phyloP scores from a whole-genome alignment of 1,140 invertebrate species.

The Amyelois transitella region DNA sequence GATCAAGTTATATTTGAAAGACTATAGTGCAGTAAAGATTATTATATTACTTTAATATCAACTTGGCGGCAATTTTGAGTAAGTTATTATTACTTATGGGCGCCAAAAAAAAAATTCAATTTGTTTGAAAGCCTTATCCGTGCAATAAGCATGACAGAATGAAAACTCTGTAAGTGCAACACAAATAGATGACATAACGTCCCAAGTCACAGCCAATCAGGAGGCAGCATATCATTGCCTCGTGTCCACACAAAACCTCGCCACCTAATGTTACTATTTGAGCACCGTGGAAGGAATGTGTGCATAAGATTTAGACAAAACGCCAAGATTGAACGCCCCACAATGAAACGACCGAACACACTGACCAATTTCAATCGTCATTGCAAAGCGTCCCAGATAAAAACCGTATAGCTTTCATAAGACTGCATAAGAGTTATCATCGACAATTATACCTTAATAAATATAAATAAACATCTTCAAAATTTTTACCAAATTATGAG shows the following conservation, averaged over 20 bases:
- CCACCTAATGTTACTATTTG: constrained; percentile 41
- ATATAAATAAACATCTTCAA: constrained; percentile 71
- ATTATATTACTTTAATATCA: too few relatives aligned
- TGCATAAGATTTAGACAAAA: constrained; percentile 49
- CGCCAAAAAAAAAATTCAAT: too few relatives aligned
- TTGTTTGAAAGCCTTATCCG: too few relatives aligned
- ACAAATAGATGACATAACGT: not conserved
- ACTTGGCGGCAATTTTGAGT: too few relatives aligned
- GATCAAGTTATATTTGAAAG: too few relatives aligned
- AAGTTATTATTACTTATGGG: too few relatives aligned
- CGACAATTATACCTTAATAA: constrained; percentile 49
- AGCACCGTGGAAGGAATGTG: constrained; percentile 73
- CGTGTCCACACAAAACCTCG: constrained; percentile 14
- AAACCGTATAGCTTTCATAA: constrained; percentile 29
- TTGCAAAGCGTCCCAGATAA: constrained; percentile 4
- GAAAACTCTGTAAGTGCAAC: too few relatives aligned
- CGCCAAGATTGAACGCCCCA: constrained; percentile 15
- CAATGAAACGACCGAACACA: not conserved
- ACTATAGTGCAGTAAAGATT: too few relatives aligned
- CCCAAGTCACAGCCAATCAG: not conserved
- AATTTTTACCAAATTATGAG: constrained; percentile 71
- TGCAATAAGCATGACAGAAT: too few relatives aligned
- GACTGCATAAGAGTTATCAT: constrained; percentile 37
- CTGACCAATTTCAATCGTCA: constrained; percentile 1
- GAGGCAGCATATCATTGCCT: not conserved